Evolutionary conservation across 2,113 vertebrate genomes (phyloP), one percentile per base, ranked within the genome.

Genomic region (Leucoraja erinaceus): DNA sequence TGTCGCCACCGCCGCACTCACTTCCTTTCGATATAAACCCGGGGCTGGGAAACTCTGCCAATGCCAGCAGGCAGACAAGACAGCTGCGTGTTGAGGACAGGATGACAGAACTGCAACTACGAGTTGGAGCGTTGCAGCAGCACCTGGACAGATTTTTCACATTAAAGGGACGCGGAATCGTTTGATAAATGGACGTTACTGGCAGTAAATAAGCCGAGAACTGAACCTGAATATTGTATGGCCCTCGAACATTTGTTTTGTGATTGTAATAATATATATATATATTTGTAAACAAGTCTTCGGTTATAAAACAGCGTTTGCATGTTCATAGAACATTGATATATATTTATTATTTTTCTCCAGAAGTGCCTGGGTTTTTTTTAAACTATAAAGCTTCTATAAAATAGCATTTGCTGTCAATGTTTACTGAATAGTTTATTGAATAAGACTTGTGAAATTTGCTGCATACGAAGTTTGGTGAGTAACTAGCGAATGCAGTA

Each of bases 131-230:
- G n/a, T 9, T 54, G 68, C 68, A 91, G 33, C 68, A 91, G 68
- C 90, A 91, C 90, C 90, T 91, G 66, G 90, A 22, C 90, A 91
- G 90, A 91, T 72, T 91, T 33, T 72, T 22, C 38, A 91, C 90
- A 72, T 91, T 91, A 91, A 91, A 91, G 88, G 11, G 66, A 54
- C 20, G 10, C 33, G 70, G 28, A 31, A 20, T 3, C 66, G 54
- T 91, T 91, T 91, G 66, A 91, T 72, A 91, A 54, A 16, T 38
- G 66, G 72, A 68, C 33, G 18, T 22, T 0, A 63, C 59, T 8
- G 0, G 20, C n/a, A 25, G 31, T 68, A 38, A 90, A 70, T 90
- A 70, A 90, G 16, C 47, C 33, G 63, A 70, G 61, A 47, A 9
- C 72, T 25, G 47, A 25, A 91, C 33, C 33, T 91, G 5, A 47